Conservation (phyloP, 2,888 invertebrate genomes). For the Papilio protenor region DNA sequence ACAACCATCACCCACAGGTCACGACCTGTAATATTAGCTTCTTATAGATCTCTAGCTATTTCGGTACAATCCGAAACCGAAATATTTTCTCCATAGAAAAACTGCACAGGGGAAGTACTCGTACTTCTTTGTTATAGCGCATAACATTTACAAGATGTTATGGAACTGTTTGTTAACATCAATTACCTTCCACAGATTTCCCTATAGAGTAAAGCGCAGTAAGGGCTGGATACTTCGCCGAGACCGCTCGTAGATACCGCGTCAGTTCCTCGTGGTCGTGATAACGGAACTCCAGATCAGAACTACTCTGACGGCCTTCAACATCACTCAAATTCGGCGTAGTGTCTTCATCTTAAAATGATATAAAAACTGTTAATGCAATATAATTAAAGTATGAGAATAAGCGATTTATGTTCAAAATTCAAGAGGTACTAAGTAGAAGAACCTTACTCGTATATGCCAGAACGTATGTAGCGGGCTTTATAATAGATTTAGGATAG, state of each 20-base stretch:
- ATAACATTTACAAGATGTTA: not conserved
- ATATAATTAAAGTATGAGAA: not conserved
- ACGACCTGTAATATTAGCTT: slow-evolving; percentile 84
- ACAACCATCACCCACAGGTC: slow-evolving; percentile 98
- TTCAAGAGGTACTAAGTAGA: not conserved
- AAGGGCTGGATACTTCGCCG: slow-evolving; percentile 91
- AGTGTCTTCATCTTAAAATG: slow-evolving; percentile 57
- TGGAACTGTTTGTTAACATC: not conserved
- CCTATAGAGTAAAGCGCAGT: slow-evolving; percentile 97
- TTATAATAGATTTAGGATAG: no score
- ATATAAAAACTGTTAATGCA: slow-evolving; percentile 10
- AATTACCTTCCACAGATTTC: slow-evolving; percentile 93
- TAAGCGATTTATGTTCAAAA: not conserved
- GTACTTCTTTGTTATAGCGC: not conserved
- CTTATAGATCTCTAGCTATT: not conserved
- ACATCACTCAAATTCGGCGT: slow-evolving; percentile 68
- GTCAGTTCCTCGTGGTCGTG: slow-evolving; percentile 95
- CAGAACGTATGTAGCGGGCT: no score
- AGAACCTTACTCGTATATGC: not conserved
- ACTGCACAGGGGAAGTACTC: not conserved
- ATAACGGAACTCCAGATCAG: slow-evolving; percentile 90
- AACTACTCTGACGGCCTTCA: slow-evolving; percentile 66
- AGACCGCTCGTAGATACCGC: slow-evolving; percentile 90
- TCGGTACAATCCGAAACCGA: not conserved
- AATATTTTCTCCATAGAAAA: not conserved